Evolutionary conservation across 2,113 vertebrate genomes (phyloP).

Genomic region (Pseudorhombus dupliciocellatus): DNA sequence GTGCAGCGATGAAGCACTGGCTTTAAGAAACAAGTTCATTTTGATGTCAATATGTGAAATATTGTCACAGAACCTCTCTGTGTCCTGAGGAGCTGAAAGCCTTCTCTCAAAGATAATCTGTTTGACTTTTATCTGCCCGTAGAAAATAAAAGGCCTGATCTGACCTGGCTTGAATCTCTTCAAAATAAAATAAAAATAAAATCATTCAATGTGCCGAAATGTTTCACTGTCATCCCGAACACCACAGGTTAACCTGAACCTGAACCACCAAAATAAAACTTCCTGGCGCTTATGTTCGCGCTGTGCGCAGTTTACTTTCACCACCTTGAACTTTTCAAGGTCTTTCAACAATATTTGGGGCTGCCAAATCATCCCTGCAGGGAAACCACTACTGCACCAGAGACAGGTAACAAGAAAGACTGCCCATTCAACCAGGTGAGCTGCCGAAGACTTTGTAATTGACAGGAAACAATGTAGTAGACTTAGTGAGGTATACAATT

Average conservation of each 20-base stretch:
- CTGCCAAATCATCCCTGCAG: conserved; percentile 62
- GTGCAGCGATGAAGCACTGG: conserved; percentile 7
- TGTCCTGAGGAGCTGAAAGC: too few relatives aligned
- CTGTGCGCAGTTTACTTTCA: conserved; percentile 21
- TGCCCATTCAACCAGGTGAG: too few relatives aligned
- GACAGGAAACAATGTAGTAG: too few relatives aligned
- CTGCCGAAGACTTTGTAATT: too few relatives aligned
- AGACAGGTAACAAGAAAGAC: conserved; percentile 42
- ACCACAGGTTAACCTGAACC: conserved; percentile 1
- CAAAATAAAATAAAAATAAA: too few relatives aligned
- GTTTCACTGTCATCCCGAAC: not conserved
- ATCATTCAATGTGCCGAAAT: too few relatives aligned
- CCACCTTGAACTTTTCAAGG: conserved; percentile 41
- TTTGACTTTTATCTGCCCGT: not conserved
- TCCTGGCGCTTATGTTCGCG: not conserved
- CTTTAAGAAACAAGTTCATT: not conserved
- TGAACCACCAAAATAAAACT: conserved; percentile 13
- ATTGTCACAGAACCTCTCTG: too few relatives aligned
- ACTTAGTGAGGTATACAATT: too few relatives aligned
- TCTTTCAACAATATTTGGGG: conserved; percentile 37
- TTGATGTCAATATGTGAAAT: not conserved
- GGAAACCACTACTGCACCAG: not conserved
- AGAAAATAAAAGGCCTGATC: too few relatives aligned
- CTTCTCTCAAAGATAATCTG: not conserved
- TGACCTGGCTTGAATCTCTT: too few relatives aligned